A percentile compares a stretch with the other conserved stretches of the same genome.
phyloP scores from a whole-genome alignment of 2,888 invertebrate genomes.

The Ectemnius cavifrons region DNA sequence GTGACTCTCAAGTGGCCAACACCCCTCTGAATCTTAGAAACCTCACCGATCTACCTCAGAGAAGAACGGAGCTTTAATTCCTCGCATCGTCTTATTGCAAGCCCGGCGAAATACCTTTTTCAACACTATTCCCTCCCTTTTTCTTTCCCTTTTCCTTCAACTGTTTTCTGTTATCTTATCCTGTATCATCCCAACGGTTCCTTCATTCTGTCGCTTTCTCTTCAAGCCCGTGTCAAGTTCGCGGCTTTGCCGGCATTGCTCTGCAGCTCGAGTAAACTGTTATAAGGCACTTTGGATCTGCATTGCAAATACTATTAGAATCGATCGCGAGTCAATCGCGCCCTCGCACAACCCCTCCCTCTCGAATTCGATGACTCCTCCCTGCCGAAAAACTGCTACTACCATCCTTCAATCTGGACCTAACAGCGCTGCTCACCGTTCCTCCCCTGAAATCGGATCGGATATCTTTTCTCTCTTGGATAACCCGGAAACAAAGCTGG shows the following conservation, averaged over 20 bases:
- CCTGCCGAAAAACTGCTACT: background rate
- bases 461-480: too few species aligned
- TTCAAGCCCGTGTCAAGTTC: conserved; percentile 15
- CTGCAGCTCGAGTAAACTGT: conserved; percentile 53
- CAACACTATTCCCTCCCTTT: too few species aligned
- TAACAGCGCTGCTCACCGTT: too few species aligned
- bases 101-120: background rate
- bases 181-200: background rate
- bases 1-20: too few species aligned
- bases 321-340: conserved; percentile 25
- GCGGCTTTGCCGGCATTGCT: conserved; percentile 33
- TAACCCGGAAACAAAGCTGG: too few species aligned
- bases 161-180: too few species aligned
- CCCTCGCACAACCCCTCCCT: background rate
- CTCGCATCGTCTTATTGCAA: conserved; percentile 4
- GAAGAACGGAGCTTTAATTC: background rate
- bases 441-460: too few species aligned
- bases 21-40: too few species aligned
- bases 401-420: background rate
- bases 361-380: background rate
- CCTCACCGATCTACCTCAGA: background rate
- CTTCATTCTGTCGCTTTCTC: conserved; percentile 7
- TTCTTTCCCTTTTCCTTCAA: too few species aligned
- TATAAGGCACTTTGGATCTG: conserved; percentile 61
- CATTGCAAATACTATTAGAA: conserved; percentile 42